These are phyloP conservation scores for Leuciscus idus DNA, from an alignment of 2,113 vertebrate species.

Conservation along the genomic window DNA sequence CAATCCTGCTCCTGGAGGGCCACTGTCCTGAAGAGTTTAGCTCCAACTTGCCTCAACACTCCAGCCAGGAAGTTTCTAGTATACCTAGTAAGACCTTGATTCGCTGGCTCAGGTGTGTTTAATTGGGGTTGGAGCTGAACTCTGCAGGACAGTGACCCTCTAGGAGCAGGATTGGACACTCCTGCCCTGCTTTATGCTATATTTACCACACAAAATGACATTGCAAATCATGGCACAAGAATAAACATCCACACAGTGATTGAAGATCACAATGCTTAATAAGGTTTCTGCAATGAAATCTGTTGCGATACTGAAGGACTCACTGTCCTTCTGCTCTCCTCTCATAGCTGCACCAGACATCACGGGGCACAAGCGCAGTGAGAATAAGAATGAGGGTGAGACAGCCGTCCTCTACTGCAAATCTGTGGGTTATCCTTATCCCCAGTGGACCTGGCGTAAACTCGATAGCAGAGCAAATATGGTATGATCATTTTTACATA, in stretches of 20 bases:
- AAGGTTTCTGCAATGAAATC: background rate
- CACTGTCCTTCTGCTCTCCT: conserved; percentile 23
- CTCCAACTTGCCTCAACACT: too few relatives aligned
- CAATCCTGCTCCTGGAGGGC: too few relatives aligned
- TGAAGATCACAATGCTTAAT: background rate
- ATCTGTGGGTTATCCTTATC: conserved; percentile 91
- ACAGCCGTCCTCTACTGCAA: conserved; percentile 91
- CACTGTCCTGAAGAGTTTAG: too few relatives aligned
- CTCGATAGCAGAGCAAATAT: conserved; percentile 73
- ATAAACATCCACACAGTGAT: background rate
- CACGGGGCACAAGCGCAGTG: conserved; percentile 92
- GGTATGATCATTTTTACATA: conserved; percentile 70
- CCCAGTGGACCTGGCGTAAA: conserved; percentile 90
- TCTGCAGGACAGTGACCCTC: too few relatives aligned
- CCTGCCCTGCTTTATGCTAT: background rate
- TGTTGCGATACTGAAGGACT: conserved; percentile 14
- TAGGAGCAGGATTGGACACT: too few relatives aligned
- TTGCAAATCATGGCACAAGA: background rate
- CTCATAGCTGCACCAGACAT: conserved; percentile 86
- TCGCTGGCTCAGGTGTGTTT: too few relatives aligned
- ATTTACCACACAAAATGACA: background rate
- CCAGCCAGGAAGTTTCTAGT: too few relatives aligned
- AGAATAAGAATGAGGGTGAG: conserved; percentile 96
- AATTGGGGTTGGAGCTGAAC: too few relatives aligned
- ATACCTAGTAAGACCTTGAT: too few relatives aligned